Evolutionary conservation across 2,888 invertebrate species (phyloP).

Genomic region (Phanerotoma sp.): DNA sequence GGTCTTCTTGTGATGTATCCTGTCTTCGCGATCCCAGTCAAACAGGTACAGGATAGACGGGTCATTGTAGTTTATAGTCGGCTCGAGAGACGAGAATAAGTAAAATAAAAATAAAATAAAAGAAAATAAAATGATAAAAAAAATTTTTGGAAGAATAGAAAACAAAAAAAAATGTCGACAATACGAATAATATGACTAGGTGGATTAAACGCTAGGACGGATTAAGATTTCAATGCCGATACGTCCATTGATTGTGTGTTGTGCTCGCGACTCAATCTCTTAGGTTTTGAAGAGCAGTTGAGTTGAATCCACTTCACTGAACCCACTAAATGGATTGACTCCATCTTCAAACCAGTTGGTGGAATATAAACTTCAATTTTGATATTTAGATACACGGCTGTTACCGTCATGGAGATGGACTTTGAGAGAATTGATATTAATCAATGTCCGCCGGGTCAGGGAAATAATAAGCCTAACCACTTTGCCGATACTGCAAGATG

Average conservation of each 20-base stretch:
- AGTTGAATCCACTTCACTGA: constrained; percentile 10
- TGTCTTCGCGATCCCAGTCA: constrained; percentile 26
- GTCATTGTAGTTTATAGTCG: neutral
- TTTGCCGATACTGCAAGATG: constrained; percentile 90
- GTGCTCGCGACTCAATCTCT: constrained; percentile 16
- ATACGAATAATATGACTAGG: constrained; percentile 25
- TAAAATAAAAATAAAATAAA: neutral
- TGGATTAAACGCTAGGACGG: constrained; percentile 34
- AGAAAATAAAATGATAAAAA: no score
- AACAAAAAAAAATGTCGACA: constrained; percentile 2
- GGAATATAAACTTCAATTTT: constrained; percentile 5
- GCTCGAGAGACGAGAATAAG: constrained; percentile 12
- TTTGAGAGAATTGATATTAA: constrained; percentile 97
- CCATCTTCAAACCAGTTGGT: neutral
- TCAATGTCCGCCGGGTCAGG: constrained; percentile 88
- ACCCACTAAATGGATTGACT: constrained; percentile 6
- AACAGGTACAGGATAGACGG: constrained; percentile 24
- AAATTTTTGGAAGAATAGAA: no score
- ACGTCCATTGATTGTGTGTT: constrained; percentile 18
- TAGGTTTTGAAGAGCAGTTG: constrained; percentile 4
- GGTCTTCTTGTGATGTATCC: constrained; percentile 11
- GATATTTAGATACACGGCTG: constrained; percentile 79
- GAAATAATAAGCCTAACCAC: constrained; percentile 84
- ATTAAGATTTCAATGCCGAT: constrained; percentile 31
- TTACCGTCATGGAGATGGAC: constrained; percentile 92